phyloP scores from a whole-genome alignment of 2,797 vertebrate genomes.

The Bradypus variegatus region DNA sequence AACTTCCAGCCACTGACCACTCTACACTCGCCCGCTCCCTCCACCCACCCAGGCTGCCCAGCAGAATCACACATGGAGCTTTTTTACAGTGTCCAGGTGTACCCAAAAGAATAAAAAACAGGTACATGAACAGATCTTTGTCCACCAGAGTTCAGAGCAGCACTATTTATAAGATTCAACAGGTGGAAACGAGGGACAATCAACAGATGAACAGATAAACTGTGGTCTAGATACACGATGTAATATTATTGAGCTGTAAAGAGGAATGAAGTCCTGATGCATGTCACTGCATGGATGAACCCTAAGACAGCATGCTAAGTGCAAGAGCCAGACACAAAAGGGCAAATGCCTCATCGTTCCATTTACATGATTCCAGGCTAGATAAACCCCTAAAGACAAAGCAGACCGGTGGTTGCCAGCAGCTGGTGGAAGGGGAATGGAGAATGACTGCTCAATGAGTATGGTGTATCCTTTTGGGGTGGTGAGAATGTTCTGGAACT shows the following conservation, averaged over 20 bases:
- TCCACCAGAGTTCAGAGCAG: rapidly evolving
- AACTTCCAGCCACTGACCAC: neutral
- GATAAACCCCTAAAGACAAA: neutral
- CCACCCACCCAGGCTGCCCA: neutral
- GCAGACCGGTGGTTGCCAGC: neutral
- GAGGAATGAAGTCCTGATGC: too few relatives aligned
- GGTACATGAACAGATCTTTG: neutral
- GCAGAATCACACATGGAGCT: neutral
- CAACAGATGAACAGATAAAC: neutral
- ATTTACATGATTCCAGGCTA: too few relatives aligned
- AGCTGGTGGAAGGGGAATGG: rapidly evolving
- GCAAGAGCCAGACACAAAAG: neutral
- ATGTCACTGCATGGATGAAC: neutral
- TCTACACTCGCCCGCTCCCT: neutral
- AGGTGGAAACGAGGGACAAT: neutral
- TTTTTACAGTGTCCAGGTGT: neutral
- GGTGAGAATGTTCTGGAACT: neutral
- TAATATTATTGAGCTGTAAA: neutral
- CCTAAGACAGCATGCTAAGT: neutral
- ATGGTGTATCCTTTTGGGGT: neutral
- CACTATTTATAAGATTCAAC: neutral
- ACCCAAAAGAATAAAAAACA: neutral
- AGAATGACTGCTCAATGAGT: neutral
- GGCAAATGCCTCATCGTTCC: rapidly evolving
- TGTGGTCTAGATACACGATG: neutral